These are phyloP conservation scores for Homarus americanus DNA, from an alignment of 1,140 invertebrate genomes.

Conservation along the genomic window DNA sequence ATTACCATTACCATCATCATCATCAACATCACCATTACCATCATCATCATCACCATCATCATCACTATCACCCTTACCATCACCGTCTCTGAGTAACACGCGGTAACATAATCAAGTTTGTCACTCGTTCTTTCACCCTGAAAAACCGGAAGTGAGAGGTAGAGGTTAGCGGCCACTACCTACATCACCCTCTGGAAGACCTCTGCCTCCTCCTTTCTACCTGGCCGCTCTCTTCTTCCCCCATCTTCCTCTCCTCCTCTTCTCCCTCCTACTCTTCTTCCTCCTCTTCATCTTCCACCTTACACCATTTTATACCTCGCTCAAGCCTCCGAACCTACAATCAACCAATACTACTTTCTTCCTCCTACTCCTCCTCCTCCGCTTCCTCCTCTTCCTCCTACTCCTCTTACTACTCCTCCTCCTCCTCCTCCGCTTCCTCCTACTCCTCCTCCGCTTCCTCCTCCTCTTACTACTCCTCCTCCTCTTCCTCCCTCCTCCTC, in stretches of 20 bases:
- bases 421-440: too few species aligned
- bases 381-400: not conserved
- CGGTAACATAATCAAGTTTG: conserved; percentile 52
- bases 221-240: not conserved
- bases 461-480: not conserved
- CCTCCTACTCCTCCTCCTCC: not conserved
- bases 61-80: too few species aligned
- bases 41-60: too few species aligned
- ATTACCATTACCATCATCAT: too few species aligned
- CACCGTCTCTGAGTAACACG: not conserved
- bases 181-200: conserved; percentile 7
- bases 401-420: not conserved
- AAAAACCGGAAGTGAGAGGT: conserved; percentile 47
- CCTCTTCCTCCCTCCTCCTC: not conserved
- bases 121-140: conserved; percentile 23
- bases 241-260: not conserved
- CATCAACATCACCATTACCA: too few species aligned
- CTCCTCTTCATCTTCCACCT: not conserved
- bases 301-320: not conserved
- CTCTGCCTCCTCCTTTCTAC: not conserved
- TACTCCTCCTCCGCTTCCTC: not conserved
- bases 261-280: not conserved
- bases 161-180: not conserved
- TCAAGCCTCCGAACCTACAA: not conserved
- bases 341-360: not conserved